Percentiles rank a stretch among this genome's conserved stretches.
Conservation (phyloP, 2,888 invertebrate species). For the Brachylomia viminalis region DNA sequence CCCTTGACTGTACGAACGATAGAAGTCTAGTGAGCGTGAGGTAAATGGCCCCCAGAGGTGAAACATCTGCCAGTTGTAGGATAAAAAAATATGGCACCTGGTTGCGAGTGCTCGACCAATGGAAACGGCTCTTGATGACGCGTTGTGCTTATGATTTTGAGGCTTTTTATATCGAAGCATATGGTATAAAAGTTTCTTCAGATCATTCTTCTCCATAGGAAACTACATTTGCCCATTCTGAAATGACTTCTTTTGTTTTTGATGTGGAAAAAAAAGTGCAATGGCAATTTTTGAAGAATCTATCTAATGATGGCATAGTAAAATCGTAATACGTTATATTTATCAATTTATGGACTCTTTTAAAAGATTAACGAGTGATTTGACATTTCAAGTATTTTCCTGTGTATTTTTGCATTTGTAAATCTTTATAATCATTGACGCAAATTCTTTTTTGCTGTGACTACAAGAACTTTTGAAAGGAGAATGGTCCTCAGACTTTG, state of each 20-base stretch:
- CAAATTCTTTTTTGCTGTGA: conserved; percentile 1
- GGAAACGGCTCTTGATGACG: conserved; percentile 55
- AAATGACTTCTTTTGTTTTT: too few species aligned
- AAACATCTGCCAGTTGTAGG: conserved; percentile 73
- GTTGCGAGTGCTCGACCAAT: conserved; percentile 65
- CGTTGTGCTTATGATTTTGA: conserved; percentile 56
- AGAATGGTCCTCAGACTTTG: conserved; percentile 12
- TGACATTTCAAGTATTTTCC: background rate
- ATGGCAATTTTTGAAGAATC: too few species aligned
- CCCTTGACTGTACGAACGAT: conserved; percentile 46
- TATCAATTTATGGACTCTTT: background rate
- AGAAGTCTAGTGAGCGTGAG: conserved; percentile 62
- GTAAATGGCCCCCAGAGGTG: conserved; percentile 73
- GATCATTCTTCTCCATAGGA: background rate
- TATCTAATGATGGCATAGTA: background rate
- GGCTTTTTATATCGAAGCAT: conserved; percentile 16
- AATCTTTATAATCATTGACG: background rate
- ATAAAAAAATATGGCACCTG: conserved; percentile 76
- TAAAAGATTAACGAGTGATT: background rate
- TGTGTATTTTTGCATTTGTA: background rate
- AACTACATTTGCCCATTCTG: background rate
- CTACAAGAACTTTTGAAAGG: background rate
- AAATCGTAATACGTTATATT: background rate
- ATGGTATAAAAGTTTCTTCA: background rate
- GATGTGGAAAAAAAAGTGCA: too few species aligned